Evolutionary conservation across 2,888 invertebrate species (phyloP).

Genomic region (Ceramica pisi): DNA sequence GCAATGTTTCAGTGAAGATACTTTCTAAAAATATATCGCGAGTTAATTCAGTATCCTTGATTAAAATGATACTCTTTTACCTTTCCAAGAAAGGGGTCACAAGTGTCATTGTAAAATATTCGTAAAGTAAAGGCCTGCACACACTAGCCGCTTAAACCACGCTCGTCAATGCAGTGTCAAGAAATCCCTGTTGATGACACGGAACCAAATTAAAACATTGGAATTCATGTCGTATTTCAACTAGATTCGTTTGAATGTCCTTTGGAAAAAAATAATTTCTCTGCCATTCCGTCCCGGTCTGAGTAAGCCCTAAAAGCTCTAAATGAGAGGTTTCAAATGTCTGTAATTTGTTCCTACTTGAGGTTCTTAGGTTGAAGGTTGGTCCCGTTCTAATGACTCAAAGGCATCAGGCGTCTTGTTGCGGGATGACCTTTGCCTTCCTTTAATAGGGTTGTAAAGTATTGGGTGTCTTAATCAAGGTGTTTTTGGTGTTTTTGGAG

Average conservation of each 20-base stretch:
- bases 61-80: slow-evolving; percentile 3
- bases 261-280: no score
- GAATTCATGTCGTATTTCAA: no score
- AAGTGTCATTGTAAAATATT: not conserved
- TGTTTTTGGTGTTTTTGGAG: not conserved
- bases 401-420: slow-evolving; percentile 22
- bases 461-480: not conserved
- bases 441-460: not conserved
- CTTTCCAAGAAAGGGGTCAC: slow-evolving; percentile 3
- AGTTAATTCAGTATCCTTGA: not conserved
- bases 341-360: slow-evolving; percentile 37
- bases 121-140: slow-evolving; percentile 14
- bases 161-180: no score
- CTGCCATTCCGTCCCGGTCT: no score
- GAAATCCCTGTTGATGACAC: no score
- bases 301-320: slow-evolving; percentile 18
- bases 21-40: no score
- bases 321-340: slow-evolving; percentile 41
- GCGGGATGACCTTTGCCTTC: slow-evolving; percentile 1
- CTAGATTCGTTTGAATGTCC: no score
- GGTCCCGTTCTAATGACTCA: slow-evolving; percentile 31
- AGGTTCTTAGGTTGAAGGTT: slow-evolving; percentile 14
- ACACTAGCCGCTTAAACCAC: no score
- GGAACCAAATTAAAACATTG: no score
- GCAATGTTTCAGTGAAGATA: no score